Evolutionary conservation across 2,888 invertebrate species (phyloP).

Genomic region (Cryptosula pallasiana): DNA sequence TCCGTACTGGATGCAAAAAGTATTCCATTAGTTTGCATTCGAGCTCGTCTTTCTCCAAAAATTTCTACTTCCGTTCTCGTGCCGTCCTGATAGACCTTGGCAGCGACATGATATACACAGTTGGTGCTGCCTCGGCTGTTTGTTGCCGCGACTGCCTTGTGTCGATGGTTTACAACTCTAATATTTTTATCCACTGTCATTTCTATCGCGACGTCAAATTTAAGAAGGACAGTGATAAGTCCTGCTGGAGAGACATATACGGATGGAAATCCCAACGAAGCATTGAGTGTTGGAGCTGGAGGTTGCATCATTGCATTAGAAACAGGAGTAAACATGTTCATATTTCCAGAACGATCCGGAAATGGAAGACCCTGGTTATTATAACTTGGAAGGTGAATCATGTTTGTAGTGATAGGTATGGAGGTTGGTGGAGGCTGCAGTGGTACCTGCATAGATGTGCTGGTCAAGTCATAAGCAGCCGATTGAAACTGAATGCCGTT

Average conservation of each 20-base stretch:
- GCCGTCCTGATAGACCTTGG: slow-evolving; percentile 51
- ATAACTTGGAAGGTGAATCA: not conserved
- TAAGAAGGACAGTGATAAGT: slow-evolving; percentile 50
- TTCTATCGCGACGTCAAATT: slow-evolving; percentile 51
- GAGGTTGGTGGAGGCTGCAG: not conserved
- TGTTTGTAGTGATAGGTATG: not conserved
- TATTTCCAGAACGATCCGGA: slow-evolving; percentile 13
- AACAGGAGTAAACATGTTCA: not conserved
- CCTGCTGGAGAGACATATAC: slow-evolving; percentile 52
- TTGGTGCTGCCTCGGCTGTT: slow-evolving; percentile 46
- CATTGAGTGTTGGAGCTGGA: not conserved
- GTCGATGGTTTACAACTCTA: slow-evolving; percentile 50
- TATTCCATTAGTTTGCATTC: slow-evolving; percentile 38
- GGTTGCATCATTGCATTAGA: not conserved
- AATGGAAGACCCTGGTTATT: slow-evolving; percentile 6
- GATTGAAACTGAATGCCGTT: not conserved
- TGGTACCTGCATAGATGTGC: not conserved
- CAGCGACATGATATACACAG: slow-evolving; percentile 50
- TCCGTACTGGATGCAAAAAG: slow-evolving; percentile 38
- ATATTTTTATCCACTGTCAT: slow-evolving; percentile 52
- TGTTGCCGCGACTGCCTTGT: slow-evolving; percentile 48
- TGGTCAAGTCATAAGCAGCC: not conserved
- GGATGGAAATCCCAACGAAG: slow-evolving; percentile 38
- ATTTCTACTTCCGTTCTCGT: slow-evolving; percentile 48
- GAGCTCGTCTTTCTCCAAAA: slow-evolving; percentile 37